Evolutionary conservation across 2,797 vertebrate species (phyloP), one percentile per base, ranked within the genome.

Genomic region (Chloroceryle inda): DNA sequence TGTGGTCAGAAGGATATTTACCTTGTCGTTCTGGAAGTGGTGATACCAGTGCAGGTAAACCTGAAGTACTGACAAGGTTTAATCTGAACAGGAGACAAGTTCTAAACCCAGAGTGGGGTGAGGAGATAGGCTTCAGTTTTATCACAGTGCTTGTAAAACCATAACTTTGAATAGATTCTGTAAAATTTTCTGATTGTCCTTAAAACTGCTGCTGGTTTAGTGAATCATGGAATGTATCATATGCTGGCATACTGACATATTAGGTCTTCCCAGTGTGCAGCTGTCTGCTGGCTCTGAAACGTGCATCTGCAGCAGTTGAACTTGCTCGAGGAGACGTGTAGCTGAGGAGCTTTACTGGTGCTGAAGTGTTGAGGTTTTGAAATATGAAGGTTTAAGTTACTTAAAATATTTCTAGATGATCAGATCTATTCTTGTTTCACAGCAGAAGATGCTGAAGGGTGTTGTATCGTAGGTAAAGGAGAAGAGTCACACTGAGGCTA

Each of bases 361-460:
- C 76, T 88, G 49, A 95, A 75, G 72, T 59, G 73, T 66, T 92
- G 88, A 92, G 53, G 79, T 91, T 53, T 72, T 55, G 67, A 68
- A 84, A 71, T 13, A 22, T 19, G 26, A 27, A 61, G n/a, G n/a
- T 73, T 67, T 31, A 55, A 64, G 31, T 79, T 53, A 40, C 40
- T n/a, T 53, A 8, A 40, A 61, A 29, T 73, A 61, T 40, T 55
- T 74, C 9, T 21, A 62, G 62, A 11, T 49, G 45, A 23, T 55
- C n/a, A 50, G 42, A 12, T 33, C 37, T 31, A 22, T 69, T 62
- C 22, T 56, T 56, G 19, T 75, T 75, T 63, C 17, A 33, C 12
- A 22, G 69, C 27, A 38, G 38, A 81, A 44, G n/a, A 33, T 75
- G 62, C 49, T 42, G 42, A n/a, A 62, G 55, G n/a, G n/a, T 5